phyloP scores from a whole-genome alignment of 2,113 vertebrate genomes.

The pig (Sus scrofa) region T2T-Sscrofa CM000827.6:48845001-48845500 shows the following conservation, averaged over 20 bases:
- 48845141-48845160: constrained; percentile 9
- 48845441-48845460: not conserved
- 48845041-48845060: not conserved
- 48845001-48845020: constrained; percentile 63
- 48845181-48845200: not conserved
- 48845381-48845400: not conserved
- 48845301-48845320: not conserved
- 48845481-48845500: not conserved
- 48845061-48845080: not conserved
- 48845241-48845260: not conserved
- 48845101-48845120: not conserved
- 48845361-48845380: not conserved
- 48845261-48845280: not conserved
- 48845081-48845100: not conserved
- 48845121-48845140: not conserved
- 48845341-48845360: not conserved
- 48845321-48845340: not conserved
- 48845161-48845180: not conserved
- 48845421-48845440: not conserved
- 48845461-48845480: not conserved
- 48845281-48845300: not conserved
- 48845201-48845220: not conserved
- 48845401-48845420: not conserved
- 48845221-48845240: not conserved
- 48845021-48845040: constrained; percentile 3